Evolutionary conservation across 1,140 invertebrate species (phyloP).

Genomic region (Neocloeon triangulifer): DNA sequence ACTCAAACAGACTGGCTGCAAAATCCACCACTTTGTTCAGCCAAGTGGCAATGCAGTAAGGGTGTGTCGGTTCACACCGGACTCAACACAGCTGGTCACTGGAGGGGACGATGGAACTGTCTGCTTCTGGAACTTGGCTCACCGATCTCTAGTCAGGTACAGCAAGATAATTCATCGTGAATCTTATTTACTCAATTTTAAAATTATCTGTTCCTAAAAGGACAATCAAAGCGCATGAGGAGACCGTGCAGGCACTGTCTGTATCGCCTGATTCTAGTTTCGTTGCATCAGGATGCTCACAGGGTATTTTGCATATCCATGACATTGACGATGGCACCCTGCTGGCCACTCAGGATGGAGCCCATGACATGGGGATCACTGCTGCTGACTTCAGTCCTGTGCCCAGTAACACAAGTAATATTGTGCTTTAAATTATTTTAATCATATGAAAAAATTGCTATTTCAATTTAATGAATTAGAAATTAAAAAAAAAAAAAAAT

Average conservation of each 20-base stretch:
- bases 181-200: constrained; percentile 2
- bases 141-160: constrained; percentile 33
- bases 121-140: constrained; percentile 46
- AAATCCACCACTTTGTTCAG: constrained; percentile 36
- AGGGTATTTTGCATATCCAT: constrained; percentile 4
- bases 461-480: constrained; percentile 5
- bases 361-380: constrained; percentile 51
- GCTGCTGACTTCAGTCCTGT: constrained; percentile 31
- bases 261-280: constrained; percentile 9
- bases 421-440: too few species aligned
- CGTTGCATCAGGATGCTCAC: constrained; percentile 9
- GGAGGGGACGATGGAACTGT: constrained; percentile 51
- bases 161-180: not conserved
- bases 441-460: constrained; percentile 17
- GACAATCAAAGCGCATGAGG: constrained; percentile 8
- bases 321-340: not conserved
- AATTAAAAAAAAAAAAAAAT: constrained; percentile 2
- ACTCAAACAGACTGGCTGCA: constrained; percentile 30
- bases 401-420: too few species aligned
- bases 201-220: constrained; percentile 5
- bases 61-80: constrained; percentile 37
- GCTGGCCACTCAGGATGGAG: constrained; percentile 24
- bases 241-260: constrained; percentile 9
- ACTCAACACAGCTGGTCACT: constrained; percentile 37
- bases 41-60: constrained; percentile 36